phyloP scores from a whole-genome alignment of 2,113 vertebrate species.

The Apodemus sylvaticus region DNA sequence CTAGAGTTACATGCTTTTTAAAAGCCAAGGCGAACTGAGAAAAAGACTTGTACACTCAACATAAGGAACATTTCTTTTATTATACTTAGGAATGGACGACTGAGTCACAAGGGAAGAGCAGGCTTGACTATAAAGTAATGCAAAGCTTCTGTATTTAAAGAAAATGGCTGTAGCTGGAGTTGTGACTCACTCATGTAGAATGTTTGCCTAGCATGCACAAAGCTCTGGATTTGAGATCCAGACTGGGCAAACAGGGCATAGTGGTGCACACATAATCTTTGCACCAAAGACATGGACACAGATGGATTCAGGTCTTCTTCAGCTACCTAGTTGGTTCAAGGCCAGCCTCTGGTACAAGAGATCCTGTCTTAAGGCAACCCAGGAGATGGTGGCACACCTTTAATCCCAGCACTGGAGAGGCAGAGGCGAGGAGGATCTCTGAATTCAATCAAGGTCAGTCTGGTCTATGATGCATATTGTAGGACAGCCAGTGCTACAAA shows the following conservation, averaged over 20 bases:
- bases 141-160: conserved; percentile 22
- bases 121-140: conserved; percentile 31
- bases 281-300: not conserved
- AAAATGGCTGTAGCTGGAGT: not conserved
- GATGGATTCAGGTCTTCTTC: not conserved
- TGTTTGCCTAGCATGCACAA: not conserved
- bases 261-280: not conserved
- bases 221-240: not conserved
- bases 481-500: not conserved
- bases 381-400: not conserved
- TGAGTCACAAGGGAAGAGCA: conserved; percentile 49
- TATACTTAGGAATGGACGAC: conserved; percentile 60
- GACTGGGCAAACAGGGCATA: not conserved
- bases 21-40: not conserved
- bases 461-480: not conserved
- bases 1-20: not conserved
- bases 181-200: not conserved
- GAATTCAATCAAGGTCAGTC: not conserved
- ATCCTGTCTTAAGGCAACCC: not conserved
- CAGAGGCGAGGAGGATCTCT: not conserved
- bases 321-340: not conserved
- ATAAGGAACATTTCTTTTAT: conserved; percentile 46
- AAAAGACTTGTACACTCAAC: not conserved
- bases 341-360: not conserved
- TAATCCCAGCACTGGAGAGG: not conserved